Evolutionary conservation across 1,140 invertebrate species (phyloP), one percentile per base, ranked within the genome.

Genomic region (Eciton burchellii): DNA sequence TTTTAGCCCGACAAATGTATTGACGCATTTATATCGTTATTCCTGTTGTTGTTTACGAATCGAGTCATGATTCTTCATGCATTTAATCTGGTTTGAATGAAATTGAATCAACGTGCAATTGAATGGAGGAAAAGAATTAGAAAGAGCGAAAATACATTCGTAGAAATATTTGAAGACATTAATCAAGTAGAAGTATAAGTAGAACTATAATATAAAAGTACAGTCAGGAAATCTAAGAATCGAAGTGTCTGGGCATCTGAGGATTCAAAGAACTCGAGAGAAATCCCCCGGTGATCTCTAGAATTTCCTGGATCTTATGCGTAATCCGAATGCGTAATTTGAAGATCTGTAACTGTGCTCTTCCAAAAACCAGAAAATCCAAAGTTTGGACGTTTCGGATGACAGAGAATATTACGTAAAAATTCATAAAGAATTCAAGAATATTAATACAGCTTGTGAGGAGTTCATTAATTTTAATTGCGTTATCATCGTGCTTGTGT

Each of bases 11-110:
- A 49, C 29, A 29, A 76, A 70, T 56, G n/a, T n/a, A 79, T 79
- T 56, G 56, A 68, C 56, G 63, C 4, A 16, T 14, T 79, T n/a
- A 9, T 65, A 63, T 63, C 24, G 26, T 49, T 49, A 79, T 70
- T 79, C 49, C 14, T 62, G 52, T 70, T 49, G 56, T 43, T 79
- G 49, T 70, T 79, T 79, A 79, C 35, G 21, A 57, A 68, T 43
- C 21, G 41, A 70, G 35, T 56, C n/a, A 56, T 45, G 12, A 21
- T 43, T 70, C 29, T 52, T 4, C 29, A 1, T 35, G 41, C 21
- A 56, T 43, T 68, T 21, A 12, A 5, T 8, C 21, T 16, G 24
- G 56, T 43, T 68, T 35, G 12, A 56, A 29, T 68, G 21, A 8
- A 66, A 24, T 26, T 14, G 35, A 43, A 45, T 12, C 52, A 62